Evolutionary conservation across 2,797 vertebrate species (phyloP), one percentile per base, ranked within the genome.

Genomic region (Micropoecilia bifurca): DNA sequence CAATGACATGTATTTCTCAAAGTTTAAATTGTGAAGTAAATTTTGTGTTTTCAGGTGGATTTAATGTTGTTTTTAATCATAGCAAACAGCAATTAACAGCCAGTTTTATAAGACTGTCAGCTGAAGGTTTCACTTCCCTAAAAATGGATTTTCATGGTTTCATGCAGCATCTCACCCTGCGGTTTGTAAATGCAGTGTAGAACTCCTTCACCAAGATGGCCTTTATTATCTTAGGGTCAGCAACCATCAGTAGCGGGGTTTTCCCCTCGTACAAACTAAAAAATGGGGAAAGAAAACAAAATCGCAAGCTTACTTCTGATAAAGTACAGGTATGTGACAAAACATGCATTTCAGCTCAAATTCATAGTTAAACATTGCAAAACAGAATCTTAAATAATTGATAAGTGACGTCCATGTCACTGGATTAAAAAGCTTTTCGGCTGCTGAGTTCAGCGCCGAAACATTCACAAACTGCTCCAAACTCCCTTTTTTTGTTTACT

Each of bases 181-280:
- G 94, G 80, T 96, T 96, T 73, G 95, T 96, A 78, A 96, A 96
- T 4, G 12, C 43, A 4, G 92, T 88, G 91, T 93, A 95, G 87
- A 91, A 96, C 59, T 96, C 96, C 83, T 96, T 96, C 82, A 96
- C 93, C 88, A 95, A 3, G 57, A 96, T 81, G 3, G 79, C 76
- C 86, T 96, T 96, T 22, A 96, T 87, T 1, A 96, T 92, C 30
- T 94, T 95, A 20, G 90, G 91, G 78, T 96, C 95, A 66, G 93
- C 18, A 41, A 94, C 83, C 87, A 96, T 88, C 47, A 96, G 2
- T 14, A 85, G 0, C 0, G 95, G 95, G 0, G 1, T 0, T 22
- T 95, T 88, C 76, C 71, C 95, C 0, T 96, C 96, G 85, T 78
- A 96, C 68, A 94, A 30, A 82, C 96, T 96, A 78, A 30, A 79